phyloP scores from a whole-genome alignment of 2,888 invertebrate genomes.

The Andrena minutula region DNA sequence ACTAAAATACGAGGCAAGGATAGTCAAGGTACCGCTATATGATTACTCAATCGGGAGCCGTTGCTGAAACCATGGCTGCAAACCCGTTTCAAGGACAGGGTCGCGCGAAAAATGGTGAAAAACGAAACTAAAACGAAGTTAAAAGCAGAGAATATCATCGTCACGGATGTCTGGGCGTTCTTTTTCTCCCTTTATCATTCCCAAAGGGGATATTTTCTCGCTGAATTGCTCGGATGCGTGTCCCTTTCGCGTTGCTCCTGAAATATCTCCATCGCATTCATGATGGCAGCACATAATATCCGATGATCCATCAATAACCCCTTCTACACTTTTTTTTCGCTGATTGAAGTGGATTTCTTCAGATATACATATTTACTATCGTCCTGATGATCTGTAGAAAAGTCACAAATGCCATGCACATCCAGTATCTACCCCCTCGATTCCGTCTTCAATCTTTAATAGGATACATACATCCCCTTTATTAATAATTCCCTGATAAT shows the following conservation, averaged over 20 bases:
- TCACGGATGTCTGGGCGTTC: conserved; percentile 37
- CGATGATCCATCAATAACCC: too few relatives aligned
- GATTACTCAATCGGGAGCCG: conserved; percentile 66
- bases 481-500: conserved; percentile 21
- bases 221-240: conserved; percentile 11
- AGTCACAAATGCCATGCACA: background rate
- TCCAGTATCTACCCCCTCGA: background rate
- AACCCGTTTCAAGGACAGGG: conserved; percentile 69
- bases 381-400: too few relatives aligned
- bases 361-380: too few relatives aligned
- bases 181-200: conserved; percentile 30
- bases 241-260: background rate
- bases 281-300: too few relatives aligned
- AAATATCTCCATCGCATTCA: background rate
- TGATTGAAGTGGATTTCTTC: too few relatives aligned
- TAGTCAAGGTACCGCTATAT: conserved; percentile 62
- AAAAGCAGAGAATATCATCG: conserved; percentile 43
- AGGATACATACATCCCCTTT: conserved; percentile 9
- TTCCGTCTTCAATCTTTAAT: background rate
- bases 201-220: conserved; percentile 10
- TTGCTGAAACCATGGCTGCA: conserved; percentile 58
- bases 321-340: too few relatives aligned
- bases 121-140: conserved; percentile 48
- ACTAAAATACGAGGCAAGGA: conserved; percentile 47
- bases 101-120: conserved; percentile 52